Conservation (phyloP, 2,113 vertebrate species). For the Cettia cetti region DNA sequence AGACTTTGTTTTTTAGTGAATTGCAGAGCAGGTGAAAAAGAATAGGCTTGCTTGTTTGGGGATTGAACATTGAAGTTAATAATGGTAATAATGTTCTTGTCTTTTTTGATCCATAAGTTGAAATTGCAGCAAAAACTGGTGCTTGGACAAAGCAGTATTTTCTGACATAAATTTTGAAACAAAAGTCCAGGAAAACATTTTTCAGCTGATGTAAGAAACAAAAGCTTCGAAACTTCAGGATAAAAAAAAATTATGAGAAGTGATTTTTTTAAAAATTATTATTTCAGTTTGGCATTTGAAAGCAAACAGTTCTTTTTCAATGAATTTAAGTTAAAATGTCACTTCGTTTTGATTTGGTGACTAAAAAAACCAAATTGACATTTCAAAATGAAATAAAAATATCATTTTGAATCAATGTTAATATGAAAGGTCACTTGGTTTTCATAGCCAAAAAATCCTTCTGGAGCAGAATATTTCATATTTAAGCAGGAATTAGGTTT, state of each 20-base stretch:
- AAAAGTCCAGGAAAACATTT: neutral
- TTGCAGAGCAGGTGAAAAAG: neutral
- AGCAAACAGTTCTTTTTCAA: neutral
- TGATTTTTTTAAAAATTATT: neutral
- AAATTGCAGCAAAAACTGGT: neutral
- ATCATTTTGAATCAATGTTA: slow-evolving; percentile 32
- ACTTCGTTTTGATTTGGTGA: neutral
- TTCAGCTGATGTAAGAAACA: neutral
- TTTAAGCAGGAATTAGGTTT: neutral
- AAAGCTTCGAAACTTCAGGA: neutral
- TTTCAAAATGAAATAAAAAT: slow-evolving; percentile 46
- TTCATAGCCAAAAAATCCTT: neutral
- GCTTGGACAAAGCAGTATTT: neutral
- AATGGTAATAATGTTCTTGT: neutral
- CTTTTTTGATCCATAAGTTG: neutral
- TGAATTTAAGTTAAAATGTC: slow-evolving; percentile 43
- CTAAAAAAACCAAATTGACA: slow-evolving; percentile 35
- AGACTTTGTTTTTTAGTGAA: neutral
- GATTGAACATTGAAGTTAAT: neutral
- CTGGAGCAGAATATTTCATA: neutral
- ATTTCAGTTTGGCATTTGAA: slow-evolving; percentile 3
- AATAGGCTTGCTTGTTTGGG: neutral
- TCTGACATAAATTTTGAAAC: neutral
- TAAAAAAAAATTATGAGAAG: neutral
- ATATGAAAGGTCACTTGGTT: slow-evolving; percentile 36